A percentile compares a stretch with the other conserved stretches of the same genome.
These are phyloP conservation scores for Eristalis pertinax DNA, from an alignment of 2,888 invertebrate species.

Conservation along the genomic window DNA sequence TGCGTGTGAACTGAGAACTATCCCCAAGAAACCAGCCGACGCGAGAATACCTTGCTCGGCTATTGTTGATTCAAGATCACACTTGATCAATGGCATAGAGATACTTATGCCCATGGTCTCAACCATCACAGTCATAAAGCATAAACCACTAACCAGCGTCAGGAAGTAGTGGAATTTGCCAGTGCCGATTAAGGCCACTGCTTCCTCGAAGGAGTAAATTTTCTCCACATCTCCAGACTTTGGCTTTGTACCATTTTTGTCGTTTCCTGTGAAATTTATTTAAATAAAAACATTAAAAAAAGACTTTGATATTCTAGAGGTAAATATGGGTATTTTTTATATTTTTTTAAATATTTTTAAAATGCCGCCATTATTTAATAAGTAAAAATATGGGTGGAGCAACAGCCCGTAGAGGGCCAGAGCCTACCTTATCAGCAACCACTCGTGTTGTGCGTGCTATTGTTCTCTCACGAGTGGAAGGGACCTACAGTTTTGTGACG, in stretches of 20 bases:
- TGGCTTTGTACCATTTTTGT: slow-evolving; percentile 3
- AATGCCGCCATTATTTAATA: too few relatives aligned
- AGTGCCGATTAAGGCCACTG: slow-evolving; percentile 82
- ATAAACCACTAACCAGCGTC: slow-evolving; percentile 84
- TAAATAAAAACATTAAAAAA: background rate
- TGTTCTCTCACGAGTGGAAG: too few relatives aligned
- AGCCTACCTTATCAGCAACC: too few relatives aligned
- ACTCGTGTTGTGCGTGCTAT: too few relatives aligned
- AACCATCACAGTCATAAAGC: slow-evolving; percentile 86
- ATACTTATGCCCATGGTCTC: slow-evolving; percentile 86
- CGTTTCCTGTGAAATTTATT: slow-evolving; percentile 19
- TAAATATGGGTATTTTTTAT: too few relatives aligned
- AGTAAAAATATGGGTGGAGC: too few relatives aligned
- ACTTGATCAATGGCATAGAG: slow-evolving; percentile 86
- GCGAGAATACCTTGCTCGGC: slow-evolving; percentile 85
- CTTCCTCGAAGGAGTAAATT: slow-evolving; percentile 78
- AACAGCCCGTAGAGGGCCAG: too few relatives aligned
- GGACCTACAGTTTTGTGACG: too few relatives aligned
- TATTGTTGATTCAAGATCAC: slow-evolving; percentile 85
- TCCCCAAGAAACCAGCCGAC: slow-evolving; percentile 86
- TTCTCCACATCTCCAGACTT: slow-evolving; percentile 6
- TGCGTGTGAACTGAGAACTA: slow-evolving; percentile 88
- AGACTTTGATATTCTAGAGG: too few relatives aligned
- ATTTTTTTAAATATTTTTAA: too few relatives aligned
- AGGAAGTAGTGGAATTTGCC: slow-evolving; percentile 85